These are phyloP conservation scores for Brachyistius frenatus DNA, from an alignment of 2,113 vertebrate genomes.

Conservation along the genomic window DNA sequence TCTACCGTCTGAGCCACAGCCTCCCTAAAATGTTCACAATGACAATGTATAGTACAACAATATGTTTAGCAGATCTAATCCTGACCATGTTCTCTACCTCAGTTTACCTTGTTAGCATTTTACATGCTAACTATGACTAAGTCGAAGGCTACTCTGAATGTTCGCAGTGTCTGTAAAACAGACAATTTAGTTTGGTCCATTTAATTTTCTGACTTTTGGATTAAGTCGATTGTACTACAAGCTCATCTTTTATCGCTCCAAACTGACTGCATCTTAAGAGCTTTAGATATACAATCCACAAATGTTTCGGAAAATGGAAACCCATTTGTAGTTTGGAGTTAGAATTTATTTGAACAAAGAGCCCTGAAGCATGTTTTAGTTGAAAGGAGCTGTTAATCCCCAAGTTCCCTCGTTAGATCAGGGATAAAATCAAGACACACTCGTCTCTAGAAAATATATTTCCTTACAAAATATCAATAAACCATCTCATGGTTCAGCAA, in stretches of 20 bases:
- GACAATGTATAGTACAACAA: not conserved
- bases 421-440: constrained; percentile 66
- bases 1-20: too few species aligned
- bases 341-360: constrained; percentile 55
- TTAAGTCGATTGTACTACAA: constrained; percentile 28
- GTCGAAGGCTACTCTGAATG: not conserved
- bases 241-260: constrained; percentile 34
- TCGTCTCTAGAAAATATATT: constrained; percentile 59
- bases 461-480: constrained; percentile 75
- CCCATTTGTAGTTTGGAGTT: constrained; percentile 48
- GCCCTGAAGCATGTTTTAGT: constrained; percentile 66
- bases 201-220: constrained; percentile 4
- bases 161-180: not conserved
- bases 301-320: constrained; percentile 50
- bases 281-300: constrained; percentile 15
- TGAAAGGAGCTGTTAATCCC: constrained; percentile 70
- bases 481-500: constrained; percentile 68
- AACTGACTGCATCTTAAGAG: constrained; percentile 17
- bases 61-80: not conserved
- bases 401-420: constrained; percentile 65
- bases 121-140: not conserved
- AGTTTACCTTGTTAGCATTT: not conserved
- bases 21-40: too few species aligned
- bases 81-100: not conserved
- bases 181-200: not conserved